Evolutionary conservation across 2,113 vertebrate species (phyloP), one percentile per base, ranked within the genome.

Genomic region (Donacobius atricapilla): DNA sequence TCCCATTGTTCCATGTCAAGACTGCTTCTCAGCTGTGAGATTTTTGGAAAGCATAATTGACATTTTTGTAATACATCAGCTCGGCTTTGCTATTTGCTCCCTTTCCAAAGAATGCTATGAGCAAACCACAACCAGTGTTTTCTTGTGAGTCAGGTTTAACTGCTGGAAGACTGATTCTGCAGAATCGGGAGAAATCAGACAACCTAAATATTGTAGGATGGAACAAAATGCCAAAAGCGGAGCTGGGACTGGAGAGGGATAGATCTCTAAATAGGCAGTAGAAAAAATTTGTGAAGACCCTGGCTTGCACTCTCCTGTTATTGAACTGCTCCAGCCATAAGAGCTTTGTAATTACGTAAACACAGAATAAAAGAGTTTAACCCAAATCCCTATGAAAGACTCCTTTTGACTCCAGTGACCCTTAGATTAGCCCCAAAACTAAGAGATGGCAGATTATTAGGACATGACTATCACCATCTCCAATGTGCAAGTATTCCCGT

Each of bases 131-230:
- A 94, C 50, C 84, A 94, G 63, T 6, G 0, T 87, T 93, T 96
- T 91, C 93, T 96, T 91, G 69, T 75, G 48, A 97, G 76, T 39
- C 87, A 96, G 76, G 64, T 93, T 66, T 81, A 95, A 89, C 75
- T 96, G 91, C 89, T 96, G 76, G 85, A 88, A 98, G 87, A 37
- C 77, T 92, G 94, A 89, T 92, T 75, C 90, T 90, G 27, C n/a
- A 51, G 39, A 69, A 79, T 63, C 51, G 57, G 45, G 58, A 94
- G 50, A 61, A 50, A 92, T 89, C 77, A 96, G 90, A 94, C 65
- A 90, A 69, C 47, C 17, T 35, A 69, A 87, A 65, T 31, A 51
- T 45, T 56, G 45, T 18, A 81, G 50, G 47, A 53, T 75, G 71
- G 75, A 96, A 68, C 15, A 87, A 78, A 95, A 75, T 79, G 76